Evolutionary conservation across 2,113 vertebrate species (phyloP), one percentile per base, ranked within the genome.

Genomic region (Anolis sagrei): DNA sequence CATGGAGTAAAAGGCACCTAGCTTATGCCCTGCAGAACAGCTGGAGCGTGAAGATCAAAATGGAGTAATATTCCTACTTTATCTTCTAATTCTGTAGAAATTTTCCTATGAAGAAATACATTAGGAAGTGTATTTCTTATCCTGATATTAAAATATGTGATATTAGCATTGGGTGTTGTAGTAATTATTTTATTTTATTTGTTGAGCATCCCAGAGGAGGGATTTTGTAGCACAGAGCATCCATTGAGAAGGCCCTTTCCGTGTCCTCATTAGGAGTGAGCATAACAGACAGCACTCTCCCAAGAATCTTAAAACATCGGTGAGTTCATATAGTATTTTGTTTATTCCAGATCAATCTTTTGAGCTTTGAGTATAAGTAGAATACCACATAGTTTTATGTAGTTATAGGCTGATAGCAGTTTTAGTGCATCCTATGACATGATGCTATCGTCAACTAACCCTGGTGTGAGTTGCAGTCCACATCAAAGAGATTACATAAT

Each of bases 31-130:
- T 2, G 25, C 16, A 74, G 34, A 88, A 58, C 27, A 84, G 76
- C n/a, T 82, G n/a, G 29, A 85, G 82, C 70, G 34, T 29, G 74
- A 86, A 80, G 87, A 68, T 21, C 79, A 74, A 68, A 82, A 78
- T 49, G 0, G 0, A 0, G 6, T 68, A 73, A 23, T 66, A 73
- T 0, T 86, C 2, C n/a, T 21, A 32, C 64, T 27, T 21, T 75
- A 16, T 27, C 36, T 32, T 62, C 49, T 69, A 44, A 75, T n/a
- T 27, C 61, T 32, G 61, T 68, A 36, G 73, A 58, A 13, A 18
- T 23, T 54, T n/a, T 58, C 23, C 39, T 32, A 79, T 10, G n/a
- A 74, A 39, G 29, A 16, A 78, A 64, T 77, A 69, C 7, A 23
- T 14, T 79, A n/a, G 23, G 21, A 34, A 19, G 27, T 27, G 44